Evolutionary conservation across 2,888 invertebrate species (phyloP), one percentile per base, ranked within the genome.

Genomic region (Notodonta ziczac): DNA sequence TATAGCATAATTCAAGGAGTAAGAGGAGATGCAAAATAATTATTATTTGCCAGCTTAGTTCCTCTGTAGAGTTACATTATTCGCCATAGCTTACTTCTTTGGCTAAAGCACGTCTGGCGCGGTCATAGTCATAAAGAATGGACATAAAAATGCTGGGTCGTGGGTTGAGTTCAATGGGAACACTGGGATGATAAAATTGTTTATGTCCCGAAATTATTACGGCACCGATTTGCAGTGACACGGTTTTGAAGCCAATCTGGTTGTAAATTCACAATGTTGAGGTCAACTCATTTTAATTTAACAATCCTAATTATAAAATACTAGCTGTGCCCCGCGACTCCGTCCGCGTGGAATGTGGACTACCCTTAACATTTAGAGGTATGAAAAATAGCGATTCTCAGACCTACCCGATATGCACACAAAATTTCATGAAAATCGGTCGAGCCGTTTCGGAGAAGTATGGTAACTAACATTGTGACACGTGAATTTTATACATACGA

Each of bases 41-140:
- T 4, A 7, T 42, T 42, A 10, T 4, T 42, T 42, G 12, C 12
- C 42, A 9, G 42, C 12, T 46, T 46, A 46, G 13, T 44, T 12
- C 9, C 12, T 13, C 12, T 13, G 0, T 10, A 10, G 6, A 5
- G 46, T 2, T 7, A 50, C 16, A 50, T 50, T 13, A 12, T 32
- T 13, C 35, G 54, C 54, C 35, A 24, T 13, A 54, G 35, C 14
- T n/a, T 39, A 39, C 39, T n/a, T 8, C 39, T 54, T 63, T 56
- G 53, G 39, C 68, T 62, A 64, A 52, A n/a, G 6, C 48, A 52
- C 42, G 56, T 58, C 72, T 68, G 64, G 61, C 72, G 61, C 72
- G 67, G 77, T 72, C 75, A 70, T 73, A 81, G 74, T 73, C 76
- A 79, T 83, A 83, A 83, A 84, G 77, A 76, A 81, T 76, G 79